Evolutionary conservation across 2,797 vertebrate species (phyloP).

Genomic region (Pseudochaenichthys georgianus): DNA sequence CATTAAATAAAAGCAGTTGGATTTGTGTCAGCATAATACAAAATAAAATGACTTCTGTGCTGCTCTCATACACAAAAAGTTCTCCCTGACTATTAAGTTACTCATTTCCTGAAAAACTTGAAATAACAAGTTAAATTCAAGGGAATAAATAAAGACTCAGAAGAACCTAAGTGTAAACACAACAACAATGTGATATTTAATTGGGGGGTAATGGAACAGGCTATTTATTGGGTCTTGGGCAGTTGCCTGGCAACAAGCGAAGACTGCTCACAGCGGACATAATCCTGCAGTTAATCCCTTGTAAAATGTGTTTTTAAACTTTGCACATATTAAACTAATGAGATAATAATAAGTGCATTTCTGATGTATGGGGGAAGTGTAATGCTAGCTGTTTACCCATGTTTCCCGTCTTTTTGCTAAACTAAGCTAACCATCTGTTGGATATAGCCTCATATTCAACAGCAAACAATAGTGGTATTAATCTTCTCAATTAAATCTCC

Average conservation of each 20-base stretch:
- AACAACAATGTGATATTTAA: background rate
- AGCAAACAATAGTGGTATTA: background rate
- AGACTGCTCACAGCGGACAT: background rate
- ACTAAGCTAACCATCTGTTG: background rate
- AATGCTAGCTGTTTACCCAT: background rate
- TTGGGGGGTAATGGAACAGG: background rate
- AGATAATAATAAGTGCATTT: background rate
- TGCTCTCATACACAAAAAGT: too few relatives aligned
- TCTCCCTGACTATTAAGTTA: background rate
- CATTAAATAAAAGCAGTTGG: too few relatives aligned
- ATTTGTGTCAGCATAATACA: too few relatives aligned
- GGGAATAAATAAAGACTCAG: background rate
- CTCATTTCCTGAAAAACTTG: background rate
- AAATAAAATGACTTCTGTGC: too few relatives aligned
- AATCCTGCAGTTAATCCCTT: background rate
- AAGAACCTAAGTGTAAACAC: background rate
- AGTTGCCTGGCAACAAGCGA: background rate
- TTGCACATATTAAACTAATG: background rate
- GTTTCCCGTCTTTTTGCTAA: background rate
- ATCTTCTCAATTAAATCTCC: background rate
- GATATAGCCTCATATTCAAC: background rate
- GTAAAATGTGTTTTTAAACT: background rate
- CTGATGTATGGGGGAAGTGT: too few relatives aligned
- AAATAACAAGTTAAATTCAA: background rate
- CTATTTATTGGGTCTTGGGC: background rate